Evolutionary conservation across 2,113 vertebrate genomes (phyloP).

Genomic region (Chloroceryle aenea): DNA sequence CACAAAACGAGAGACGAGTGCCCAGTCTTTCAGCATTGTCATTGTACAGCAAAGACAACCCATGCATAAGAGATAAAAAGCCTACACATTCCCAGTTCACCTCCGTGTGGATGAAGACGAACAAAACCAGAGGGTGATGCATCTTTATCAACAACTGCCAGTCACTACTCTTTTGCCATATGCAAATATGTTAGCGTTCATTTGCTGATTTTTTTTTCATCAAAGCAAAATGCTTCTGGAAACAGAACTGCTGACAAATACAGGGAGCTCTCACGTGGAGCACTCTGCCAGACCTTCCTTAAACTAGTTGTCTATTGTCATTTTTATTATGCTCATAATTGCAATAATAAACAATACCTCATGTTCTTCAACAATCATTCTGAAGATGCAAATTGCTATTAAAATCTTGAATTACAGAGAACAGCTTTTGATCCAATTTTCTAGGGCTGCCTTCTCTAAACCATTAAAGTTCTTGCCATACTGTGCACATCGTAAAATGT

Average conservation of each 20-base stretch:
- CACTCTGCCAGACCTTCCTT: background rate
- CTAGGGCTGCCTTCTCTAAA: background rate
- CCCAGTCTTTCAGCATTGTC: background rate
- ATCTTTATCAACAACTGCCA: constrained; percentile 66
- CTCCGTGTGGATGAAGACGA: background rate
- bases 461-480: background rate
- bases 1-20: background rate
- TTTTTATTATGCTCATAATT: constrained; percentile 37
- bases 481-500: rapidly evolving
- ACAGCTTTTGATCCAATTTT: background rate
- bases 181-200: background rate
- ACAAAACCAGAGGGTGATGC: constrained; percentile 32
- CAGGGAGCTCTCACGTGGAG: background rate
- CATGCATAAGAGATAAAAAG: constrained; percentile 48
- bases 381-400: constrained; percentile 4
- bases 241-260: constrained; percentile 34
- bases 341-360: constrained; percentile 27
- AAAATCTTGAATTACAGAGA: background rate
- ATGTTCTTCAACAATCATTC: background rate
- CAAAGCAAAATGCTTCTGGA: constrained; percentile 28
- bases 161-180: background rate
- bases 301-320: background rate
- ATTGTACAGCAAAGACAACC: constrained; percentile 7
- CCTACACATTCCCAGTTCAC: background rate
- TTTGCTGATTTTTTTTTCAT: constrained; percentile 19